A percentile compares a stretch with the other conserved stretches of the same genome.
Evolutionary conservation across 2,888 invertebrate genomes (phyloP).

Genomic region (Encarsia formosa): DNA sequence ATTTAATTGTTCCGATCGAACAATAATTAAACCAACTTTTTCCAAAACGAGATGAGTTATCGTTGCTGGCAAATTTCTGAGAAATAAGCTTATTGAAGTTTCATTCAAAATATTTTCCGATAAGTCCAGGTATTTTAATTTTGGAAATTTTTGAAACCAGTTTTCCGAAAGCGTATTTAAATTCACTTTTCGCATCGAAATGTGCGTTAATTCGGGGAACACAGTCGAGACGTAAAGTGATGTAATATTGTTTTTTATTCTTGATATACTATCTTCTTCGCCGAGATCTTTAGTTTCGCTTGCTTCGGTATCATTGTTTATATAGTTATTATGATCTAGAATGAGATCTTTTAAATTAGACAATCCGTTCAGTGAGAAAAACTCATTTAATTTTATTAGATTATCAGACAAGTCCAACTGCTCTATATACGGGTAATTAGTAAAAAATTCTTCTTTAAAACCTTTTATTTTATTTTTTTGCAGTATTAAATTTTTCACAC

Average conservation of each 20-base stretch:
- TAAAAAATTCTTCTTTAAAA: slow-evolving; percentile 30
- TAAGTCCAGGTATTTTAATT: slow-evolving; percentile 14
- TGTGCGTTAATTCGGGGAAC: slow-evolving; percentile 15
- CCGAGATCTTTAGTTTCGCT: neutral
- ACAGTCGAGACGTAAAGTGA: too few species aligned
- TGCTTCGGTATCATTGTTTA: neutral
- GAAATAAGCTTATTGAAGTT: neutral
- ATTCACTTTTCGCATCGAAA: slow-evolving; percentile 10
- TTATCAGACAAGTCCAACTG: slow-evolving; percentile 35
- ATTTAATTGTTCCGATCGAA: neutral
- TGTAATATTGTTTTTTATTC: too few species aligned
- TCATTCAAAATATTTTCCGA: slow-evolving; percentile 9
- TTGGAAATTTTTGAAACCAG: slow-evolving; percentile 10
- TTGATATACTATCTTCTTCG: too few species aligned
- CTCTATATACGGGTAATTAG: slow-evolving; percentile 28
- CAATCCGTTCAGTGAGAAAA: slow-evolving; percentile 10
- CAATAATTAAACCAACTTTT: neutral
- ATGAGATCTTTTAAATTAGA: slow-evolving; percentile 12
- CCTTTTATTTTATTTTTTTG: slow-evolving; percentile 23
- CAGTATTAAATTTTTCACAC: slow-evolving; percentile 27
- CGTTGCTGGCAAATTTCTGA: slow-evolving; percentile 2
- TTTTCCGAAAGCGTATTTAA: neutral
- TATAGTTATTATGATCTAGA: slow-evolving; percentile 9
- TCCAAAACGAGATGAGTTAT: slow-evolving; percentile 9
- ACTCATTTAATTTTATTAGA: slow-evolving; percentile 14